phyloP scores from a whole-genome alignment of 2,797 vertebrate genomes.

The Petrocephalus schoutedeni region DNA sequence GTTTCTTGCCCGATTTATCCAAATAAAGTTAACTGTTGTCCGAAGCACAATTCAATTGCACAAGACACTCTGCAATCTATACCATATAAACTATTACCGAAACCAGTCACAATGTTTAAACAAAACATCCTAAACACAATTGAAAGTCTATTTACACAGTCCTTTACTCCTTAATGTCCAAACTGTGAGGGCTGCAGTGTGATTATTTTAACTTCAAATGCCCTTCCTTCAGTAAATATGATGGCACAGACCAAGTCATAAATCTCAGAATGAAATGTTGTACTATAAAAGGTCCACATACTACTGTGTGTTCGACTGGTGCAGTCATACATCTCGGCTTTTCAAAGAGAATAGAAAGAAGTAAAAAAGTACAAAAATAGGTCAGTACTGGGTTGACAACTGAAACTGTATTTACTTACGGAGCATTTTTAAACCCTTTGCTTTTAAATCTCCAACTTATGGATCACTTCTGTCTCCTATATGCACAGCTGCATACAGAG shows the following conservation, averaged over 20 bases:
- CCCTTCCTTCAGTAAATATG: constrained; percentile 2
- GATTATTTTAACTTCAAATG: not conserved
- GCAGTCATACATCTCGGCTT: not conserved
- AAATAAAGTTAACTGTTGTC: not conserved
- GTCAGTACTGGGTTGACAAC: not conserved
- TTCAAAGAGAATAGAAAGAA: not conserved
- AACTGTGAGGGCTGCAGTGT: not conserved
- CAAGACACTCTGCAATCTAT: not conserved
- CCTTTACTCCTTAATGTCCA: not conserved
- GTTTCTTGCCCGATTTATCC: not conserved
- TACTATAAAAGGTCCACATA: not conserved
- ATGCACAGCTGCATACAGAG: not conserved
- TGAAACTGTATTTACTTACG: not conserved
- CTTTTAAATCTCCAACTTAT: not conserved
- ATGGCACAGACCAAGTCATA: not conserved
- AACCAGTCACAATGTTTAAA: not conserved
- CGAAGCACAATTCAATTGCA: not conserved
- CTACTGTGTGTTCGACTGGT: not conserved
- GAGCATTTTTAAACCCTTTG: not conserved
- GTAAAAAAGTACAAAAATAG: not conserved
- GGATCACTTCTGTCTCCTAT: not conserved
- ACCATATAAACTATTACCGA: not conserved
- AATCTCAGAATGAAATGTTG: not conserved
- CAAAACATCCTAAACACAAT: not conserved
- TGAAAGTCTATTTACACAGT: not conserved